Conservation (phyloP, 2,797 vertebrate genomes). For the Corythornis leucogaster region DNA sequence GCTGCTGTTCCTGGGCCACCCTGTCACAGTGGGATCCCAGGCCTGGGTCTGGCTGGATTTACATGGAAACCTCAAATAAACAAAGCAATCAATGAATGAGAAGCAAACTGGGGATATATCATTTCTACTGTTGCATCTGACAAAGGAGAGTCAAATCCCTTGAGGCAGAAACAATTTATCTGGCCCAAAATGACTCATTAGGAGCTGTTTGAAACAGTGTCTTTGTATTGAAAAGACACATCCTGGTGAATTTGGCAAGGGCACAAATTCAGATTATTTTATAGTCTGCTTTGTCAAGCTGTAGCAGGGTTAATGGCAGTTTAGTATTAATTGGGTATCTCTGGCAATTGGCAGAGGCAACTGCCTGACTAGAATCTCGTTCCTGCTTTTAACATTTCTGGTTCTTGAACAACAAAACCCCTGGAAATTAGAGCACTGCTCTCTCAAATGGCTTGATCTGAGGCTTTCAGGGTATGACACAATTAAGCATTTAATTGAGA, state of each 20-base stretch:
- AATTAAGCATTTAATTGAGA: conserved; percentile 23
- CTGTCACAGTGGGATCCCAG: not conserved
- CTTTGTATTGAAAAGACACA: conserved; percentile 32
- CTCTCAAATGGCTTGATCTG: conserved; percentile 5
- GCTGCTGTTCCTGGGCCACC: not conserved
- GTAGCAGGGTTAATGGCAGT: not conserved
- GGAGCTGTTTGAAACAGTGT: conserved; percentile 7
- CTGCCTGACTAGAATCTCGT: not conserved
- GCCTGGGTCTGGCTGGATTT: not conserved
- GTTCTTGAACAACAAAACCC: conserved; percentile 9
- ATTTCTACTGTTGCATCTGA: not conserved
- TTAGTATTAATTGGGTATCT: conserved; percentile 7
- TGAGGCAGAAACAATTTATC: conserved; percentile 26
- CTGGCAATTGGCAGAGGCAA: not conserved
- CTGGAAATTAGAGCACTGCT: not conserved
- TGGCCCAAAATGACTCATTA: conserved; percentile 51
- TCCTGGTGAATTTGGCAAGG: conserved; percentile 26
- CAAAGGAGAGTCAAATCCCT: not conserved
- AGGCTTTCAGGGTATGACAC: not conserved
- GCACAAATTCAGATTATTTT: conserved; percentile 2
- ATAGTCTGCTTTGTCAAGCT: conserved; percentile 8
- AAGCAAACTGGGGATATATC: not conserved
- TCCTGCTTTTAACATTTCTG: conserved; percentile 17
- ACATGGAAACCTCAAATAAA: not conserved
- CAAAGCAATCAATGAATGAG: not conserved